A percentile compares a stretch with the other conserved stretches of the same genome.
phyloP scores from a whole-genome alignment of 2,797 vertebrate genomes.

The Galagoides demidoff region DNA sequence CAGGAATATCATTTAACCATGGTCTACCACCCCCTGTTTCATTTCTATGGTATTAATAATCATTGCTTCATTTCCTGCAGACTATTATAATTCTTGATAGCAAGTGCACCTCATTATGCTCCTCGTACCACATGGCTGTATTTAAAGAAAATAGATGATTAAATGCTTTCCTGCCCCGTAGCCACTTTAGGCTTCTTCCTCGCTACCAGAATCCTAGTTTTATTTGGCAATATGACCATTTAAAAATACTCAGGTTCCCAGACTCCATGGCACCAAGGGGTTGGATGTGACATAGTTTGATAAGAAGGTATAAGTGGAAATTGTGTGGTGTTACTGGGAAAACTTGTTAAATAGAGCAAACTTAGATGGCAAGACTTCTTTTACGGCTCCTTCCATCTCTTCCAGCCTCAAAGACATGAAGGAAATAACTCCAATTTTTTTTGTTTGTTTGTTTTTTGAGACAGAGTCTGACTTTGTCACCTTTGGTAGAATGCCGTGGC shows the following conservation, averaged over 20 bases:
- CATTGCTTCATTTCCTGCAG: neutral
- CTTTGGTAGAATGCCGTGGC: no score
- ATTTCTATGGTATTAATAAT: neutral
- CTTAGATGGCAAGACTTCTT: neutral
- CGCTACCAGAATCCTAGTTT: neutral
- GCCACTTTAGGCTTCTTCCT: neutral
- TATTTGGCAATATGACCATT: neutral
- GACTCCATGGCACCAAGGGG: neutral
- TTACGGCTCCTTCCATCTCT: neutral
- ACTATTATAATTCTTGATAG: neutral
- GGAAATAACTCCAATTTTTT: neutral
- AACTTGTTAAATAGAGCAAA: neutral
- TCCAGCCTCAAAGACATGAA: neutral
- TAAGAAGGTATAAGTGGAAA: neutral
- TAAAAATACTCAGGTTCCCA: constrained; percentile 1
- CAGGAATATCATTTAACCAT: neutral
- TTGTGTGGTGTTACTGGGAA: neutral
- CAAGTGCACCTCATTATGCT: neutral
- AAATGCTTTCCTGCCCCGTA: neutral
- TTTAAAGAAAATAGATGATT: constrained; percentile 8
- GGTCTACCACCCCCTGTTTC: neutral
- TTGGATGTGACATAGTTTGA: neutral
- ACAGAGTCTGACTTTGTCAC: no score
- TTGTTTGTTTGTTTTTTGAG: no score
- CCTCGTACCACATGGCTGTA: neutral